Evolutionary conservation across 2,888 invertebrate genomes (phyloP).

Genomic region (Lepidochitona cinerea): DNA sequence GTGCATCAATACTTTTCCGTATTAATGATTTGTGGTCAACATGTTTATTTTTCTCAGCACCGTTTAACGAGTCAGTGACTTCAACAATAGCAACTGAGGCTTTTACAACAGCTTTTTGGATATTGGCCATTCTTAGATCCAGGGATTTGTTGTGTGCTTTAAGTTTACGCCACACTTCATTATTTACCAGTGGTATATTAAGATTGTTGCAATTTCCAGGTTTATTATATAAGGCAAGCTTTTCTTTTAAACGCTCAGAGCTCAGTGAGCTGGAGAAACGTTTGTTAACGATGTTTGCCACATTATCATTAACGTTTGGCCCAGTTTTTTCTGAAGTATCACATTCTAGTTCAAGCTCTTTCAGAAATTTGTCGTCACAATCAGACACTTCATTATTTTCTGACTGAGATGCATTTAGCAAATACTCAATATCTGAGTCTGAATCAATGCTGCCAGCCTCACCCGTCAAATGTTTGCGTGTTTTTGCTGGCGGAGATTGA

Average conservation of each 20-base stretch:
- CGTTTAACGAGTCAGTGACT: not conserved
- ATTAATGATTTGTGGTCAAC: not conserved
- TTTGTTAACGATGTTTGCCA: too few species aligned
- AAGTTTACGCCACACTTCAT: slow-evolving; percentile 1
- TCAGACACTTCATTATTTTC: too few species aligned
- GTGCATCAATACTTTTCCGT: not conserved
- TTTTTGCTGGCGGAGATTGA: too few species aligned
- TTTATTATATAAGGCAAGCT: not conserved
- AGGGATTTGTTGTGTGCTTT: not conserved
- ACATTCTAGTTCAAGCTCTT: too few species aligned
- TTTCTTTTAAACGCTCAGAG: not conserved
- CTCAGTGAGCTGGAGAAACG: not conserved
- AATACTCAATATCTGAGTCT: too few species aligned
- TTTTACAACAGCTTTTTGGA: not conserved
- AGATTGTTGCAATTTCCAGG: not conserved
- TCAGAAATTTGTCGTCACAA: too few species aligned
- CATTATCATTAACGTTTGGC: too few species aligned
- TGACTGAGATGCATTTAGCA: too few species aligned
- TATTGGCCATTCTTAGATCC: not conserved
- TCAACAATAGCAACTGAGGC: not conserved
- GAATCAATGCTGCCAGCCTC: too few species aligned
- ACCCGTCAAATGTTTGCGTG: too few species aligned
- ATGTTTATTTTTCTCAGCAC: not conserved
- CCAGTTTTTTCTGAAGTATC: too few species aligned
- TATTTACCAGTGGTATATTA: not conserved